phyloP scores from a whole-genome alignment of 2,797 vertebrate genomes.

The Hozukius guyotensis region DNA sequence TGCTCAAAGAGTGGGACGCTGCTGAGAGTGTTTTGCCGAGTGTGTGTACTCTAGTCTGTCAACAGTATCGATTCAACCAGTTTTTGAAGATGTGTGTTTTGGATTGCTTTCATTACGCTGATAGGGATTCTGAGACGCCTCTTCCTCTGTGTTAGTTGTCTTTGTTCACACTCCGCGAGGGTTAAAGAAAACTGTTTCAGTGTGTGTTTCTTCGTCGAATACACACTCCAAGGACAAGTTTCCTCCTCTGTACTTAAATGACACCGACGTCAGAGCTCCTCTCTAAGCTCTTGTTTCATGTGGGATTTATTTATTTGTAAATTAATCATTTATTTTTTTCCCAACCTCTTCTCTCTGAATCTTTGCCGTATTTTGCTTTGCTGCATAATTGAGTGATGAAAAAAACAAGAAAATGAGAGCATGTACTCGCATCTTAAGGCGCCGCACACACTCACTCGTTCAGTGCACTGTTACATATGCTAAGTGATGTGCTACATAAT shows the following conservation, averaged over 20 bases:
- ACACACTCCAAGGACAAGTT: constrained; percentile 39
- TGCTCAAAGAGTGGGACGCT: constrained; percentile 32
- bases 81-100: constrained; percentile 23
- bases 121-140: background rate
- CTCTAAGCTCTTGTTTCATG: constrained; percentile 42
- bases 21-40: constrained; percentile 20
- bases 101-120: constrained; percentile 10
- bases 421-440: constrained; percentile 25
- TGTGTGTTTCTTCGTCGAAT: background rate
- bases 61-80: background rate
- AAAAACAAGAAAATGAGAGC: constrained; percentile 16
- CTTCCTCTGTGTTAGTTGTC: background rate
- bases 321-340: constrained; percentile 12
- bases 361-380: constrained; percentile 13
- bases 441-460: constrained; percentile 13
- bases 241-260: constrained; percentile 5
- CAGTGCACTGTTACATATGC: constrained; percentile 39
- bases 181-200: background rate
- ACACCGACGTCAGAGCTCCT: constrained; percentile 19
- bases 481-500: constrained; percentile 62
- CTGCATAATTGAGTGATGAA: constrained; percentile 26
- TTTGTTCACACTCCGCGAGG: background rate
- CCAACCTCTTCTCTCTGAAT: background rate
- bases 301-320: constrained; percentile 47
- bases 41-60: background rate